Evolutionary conservation across 1,140 invertebrate genomes (phyloP), one percentile per base, ranked within the genome.

Genomic region (Oppia nitens): DNA sequence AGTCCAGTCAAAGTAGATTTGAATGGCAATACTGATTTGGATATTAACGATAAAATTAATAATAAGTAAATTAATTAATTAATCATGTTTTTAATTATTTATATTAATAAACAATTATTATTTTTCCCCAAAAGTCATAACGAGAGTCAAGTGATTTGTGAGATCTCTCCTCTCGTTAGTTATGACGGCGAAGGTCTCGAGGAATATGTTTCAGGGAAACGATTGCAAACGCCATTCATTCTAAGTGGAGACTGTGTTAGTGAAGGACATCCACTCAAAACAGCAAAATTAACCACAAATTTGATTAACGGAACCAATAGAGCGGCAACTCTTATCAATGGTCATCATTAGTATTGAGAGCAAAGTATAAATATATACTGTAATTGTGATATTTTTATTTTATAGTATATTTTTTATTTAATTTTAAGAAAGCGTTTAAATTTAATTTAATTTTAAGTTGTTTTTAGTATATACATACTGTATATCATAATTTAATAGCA

Each of bases 131-230:
- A 73, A 60, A 68, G 66, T 59, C 66, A 67, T 29, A 75, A 78
- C 24, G 61, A 66, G 24, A 77, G 80, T 27, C 74, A 82, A 49
- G 77, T 88, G 48, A 75, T 82, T 40, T 81, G 85, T 66, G 93
- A 98, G 75, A 85, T 97, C 61, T 94, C 91, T 26, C 90, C 93
- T 12, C 71, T 94, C 0, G 71, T 94, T 0, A 91, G 89, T 0
- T 96, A 95, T 66, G 81, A 80, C 51, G 93, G 93, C 3, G 93
- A 94, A 60, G 64, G 59, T 47, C 53, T 65, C 3, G 27, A 54
- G 55, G 3, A 62, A 17, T 28, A 45, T 6, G 63, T 64, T 11
- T 23, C 57, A 2, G 63, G 59, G 2, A 64, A 64, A 49, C 45
- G 20, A 32, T 55, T 64, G 17, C 20, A 26, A 29, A 45, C 53